These are phyloP conservation scores for Halocynthia aurantium DNA, from an alignment of 23 tunicate genomes.

Conservation along the genomic window DNA sequence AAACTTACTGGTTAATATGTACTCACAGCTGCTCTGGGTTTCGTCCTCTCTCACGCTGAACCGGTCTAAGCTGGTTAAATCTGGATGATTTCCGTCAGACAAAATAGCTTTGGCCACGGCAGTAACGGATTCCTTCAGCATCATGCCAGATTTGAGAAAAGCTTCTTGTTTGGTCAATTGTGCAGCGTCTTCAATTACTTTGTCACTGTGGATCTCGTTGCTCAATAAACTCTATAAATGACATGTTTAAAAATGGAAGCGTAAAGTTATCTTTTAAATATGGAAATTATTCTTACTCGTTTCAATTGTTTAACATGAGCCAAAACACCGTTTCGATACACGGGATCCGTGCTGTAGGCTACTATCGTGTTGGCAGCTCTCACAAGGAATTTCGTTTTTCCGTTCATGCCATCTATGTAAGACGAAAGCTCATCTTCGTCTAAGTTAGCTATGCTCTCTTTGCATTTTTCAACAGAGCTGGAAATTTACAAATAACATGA, in stretches of 20 bases:
- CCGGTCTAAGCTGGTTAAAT: conserved; percentile 35
- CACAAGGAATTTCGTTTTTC: conserved; percentile 39
- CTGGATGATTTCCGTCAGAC: conserved; percentile 33
- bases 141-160: conserved; percentile 30
- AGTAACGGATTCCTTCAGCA: conserved; percentile 11
- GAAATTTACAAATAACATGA: neutral
- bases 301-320: conserved; percentile 45
- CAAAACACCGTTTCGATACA: conserved; percentile 54
- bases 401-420: conserved; percentile 32
- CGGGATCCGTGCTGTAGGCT: conserved; percentile 25
- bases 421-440: conserved; percentile 29
- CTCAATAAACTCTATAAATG: too few relatives aligned
- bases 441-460: conserved; percentile 58
- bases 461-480: conserved; percentile 44
- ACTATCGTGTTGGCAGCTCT: conserved; percentile 28
- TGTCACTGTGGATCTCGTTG: conserved; percentile 25
- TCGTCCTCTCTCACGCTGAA: conserved; percentile 26
- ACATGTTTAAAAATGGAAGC: too few relatives aligned
- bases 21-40: too few relatives aligned
- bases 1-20: too few relatives aligned
- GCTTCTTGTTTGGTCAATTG: conserved; percentile 38
- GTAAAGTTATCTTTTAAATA: neutral
- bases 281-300: conserved; percentile 17
- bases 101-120: conserved; percentile 25
- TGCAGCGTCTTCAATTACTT: conserved; percentile 51